Evolutionary conservation across 37 sponge, comb jelly and placozoan genomes (phyloP), one percentile per base, ranked within the genome.

Genomic region (Cladorhizidae sp.): DNA sequence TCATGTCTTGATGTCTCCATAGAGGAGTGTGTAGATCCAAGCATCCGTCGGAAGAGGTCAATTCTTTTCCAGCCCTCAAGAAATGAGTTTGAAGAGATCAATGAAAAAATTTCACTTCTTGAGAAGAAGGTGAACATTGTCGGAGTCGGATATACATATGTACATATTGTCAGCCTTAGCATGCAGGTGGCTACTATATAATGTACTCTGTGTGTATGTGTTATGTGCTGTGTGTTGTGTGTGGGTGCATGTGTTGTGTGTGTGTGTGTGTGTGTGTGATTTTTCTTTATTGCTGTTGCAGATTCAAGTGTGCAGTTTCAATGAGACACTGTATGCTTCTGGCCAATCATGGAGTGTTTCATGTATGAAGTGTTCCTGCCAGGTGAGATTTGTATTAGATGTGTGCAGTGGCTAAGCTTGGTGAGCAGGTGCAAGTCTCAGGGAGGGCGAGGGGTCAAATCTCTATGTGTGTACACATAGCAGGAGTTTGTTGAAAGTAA

Each of bases 71-170:
- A 52, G n/a, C 40, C 72, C 3, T 18, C 23, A 2, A 20, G 12
- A 6, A 39, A 64, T 52, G 11, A 22, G n/a, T 64, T 38, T 26
- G 29, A 52, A 17, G 56, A 68, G 1, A 20, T 79, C 57, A 35
- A 33, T 21, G 40, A 29, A 29, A 51, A n/a, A 9, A 58, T 79
- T n/a, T 18, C 38, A 3, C 56, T 33, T 8, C 57, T 79, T 26
- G 80, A 79, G 51, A 38, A 79, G 52, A 79, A 79, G 70, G 81
- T 81, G 3, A 56, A 33, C 0, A 15, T 1, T 1, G 2, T 64
- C 15, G 26, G 32, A n/a, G n/a, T n/a, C n/a, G n/a, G n/a, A n/a
- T n/a, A n/a, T n/a, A n/a, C n/a, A n/a, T n/a, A n/a, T n/a, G n/a
- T n/a, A n/a, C n/a, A n/a, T n/a, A n/a, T n/a, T n/a, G n/a, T n/a